Evolutionary conservation across 2,888 invertebrate genomes (phyloP).

Genomic region (Omphaloscelis lunosa): DNA sequence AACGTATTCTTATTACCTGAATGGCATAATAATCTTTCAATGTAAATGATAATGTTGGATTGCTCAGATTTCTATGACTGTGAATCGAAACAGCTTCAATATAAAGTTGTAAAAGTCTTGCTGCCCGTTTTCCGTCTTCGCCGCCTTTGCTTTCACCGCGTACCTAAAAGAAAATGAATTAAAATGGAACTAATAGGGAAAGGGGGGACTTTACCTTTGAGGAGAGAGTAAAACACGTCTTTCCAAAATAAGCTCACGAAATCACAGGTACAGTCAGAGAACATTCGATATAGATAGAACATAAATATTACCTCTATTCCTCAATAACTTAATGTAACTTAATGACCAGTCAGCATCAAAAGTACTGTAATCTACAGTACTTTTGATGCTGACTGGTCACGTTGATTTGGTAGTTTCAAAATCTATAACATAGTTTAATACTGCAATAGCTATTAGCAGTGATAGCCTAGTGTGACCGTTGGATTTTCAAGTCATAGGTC

Average conservation of each 20-base stretch:
- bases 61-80: slow-evolving; percentile 93
- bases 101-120: slow-evolving; percentile 93
- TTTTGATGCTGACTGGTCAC: neutral
- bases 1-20: slow-evolving; percentile 85
- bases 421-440: neutral
- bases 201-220: neutral
- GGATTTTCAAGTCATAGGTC: too few relatives aligned
- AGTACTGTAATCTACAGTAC: too few relatives aligned
- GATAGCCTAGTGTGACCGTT: too few relatives aligned
- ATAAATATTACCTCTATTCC: neutral
- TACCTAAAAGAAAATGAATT: slow-evolving; percentile 81
- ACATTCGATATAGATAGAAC: neutral
- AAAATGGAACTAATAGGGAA: neutral
- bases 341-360: too few relatives aligned
- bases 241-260: neutral
- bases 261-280: neutral
- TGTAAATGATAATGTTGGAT: slow-evolving; percentile 91
- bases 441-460: slow-evolving; percentile 79
- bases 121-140: slow-evolving; percentile 90
- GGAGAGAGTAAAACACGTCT: neutral
- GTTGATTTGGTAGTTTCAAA: neutral
- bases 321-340: neutral
- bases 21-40: slow-evolving; percentile 95
- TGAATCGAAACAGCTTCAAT: slow-evolving; percentile 95
- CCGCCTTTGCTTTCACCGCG: slow-evolving; percentile 91